A percentile compares a stretch with the other conserved stretches of the same genome.
Conservation (phyloP, 2,888 invertebrate species). For the Cosmorhoe ocellata region DNA sequence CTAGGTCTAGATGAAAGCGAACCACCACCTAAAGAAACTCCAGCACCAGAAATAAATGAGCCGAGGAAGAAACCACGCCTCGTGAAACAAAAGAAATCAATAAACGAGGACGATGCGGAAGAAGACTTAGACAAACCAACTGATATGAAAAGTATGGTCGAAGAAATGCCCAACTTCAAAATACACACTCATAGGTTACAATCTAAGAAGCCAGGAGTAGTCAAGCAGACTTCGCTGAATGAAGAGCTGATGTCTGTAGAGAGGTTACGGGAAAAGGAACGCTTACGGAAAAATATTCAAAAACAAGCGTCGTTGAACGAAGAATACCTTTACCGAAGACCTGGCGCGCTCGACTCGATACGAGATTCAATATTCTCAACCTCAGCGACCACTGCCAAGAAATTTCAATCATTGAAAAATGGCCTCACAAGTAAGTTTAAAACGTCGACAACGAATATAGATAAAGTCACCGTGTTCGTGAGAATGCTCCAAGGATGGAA, state of each 20-base stretch:
- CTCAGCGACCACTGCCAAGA: constrained; percentile 86
- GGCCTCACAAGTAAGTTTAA: constrained; percentile 92
- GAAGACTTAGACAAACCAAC: constrained; percentile 85
- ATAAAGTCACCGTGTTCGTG: constrained; percentile 92
- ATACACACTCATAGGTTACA: constrained; percentile 71
- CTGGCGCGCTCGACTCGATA: constrained; percentile 86
- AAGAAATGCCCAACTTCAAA: constrained; percentile 86
- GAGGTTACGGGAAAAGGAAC: constrained; percentile 90
- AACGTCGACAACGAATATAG: constrained; percentile 91
- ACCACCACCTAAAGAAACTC: constrained; percentile 50
- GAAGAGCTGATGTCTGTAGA: constrained; percentile 95
- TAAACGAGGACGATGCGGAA: constrained; percentile 88
- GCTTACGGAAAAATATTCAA: constrained; percentile 90
- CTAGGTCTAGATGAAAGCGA: constrained; percentile 75
- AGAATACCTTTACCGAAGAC: constrained; percentile 88
- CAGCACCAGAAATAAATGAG: constrained; percentile 57
- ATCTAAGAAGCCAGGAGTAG: constrained; percentile 83
- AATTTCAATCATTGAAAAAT: constrained; percentile 89
- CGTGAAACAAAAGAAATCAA: constrained; percentile 93
- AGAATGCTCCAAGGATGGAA: constrained; percentile 93
- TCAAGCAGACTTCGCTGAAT: constrained; percentile 93
- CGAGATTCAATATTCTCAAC: constrained; percentile 89
- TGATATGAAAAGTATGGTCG: constrained; percentile 86
- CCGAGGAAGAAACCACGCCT: constrained; percentile 87
- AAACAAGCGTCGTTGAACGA: constrained; percentile 95